phyloP scores from a whole-genome alignment of 2,797 vertebrate genomes.

The Denticeps clupeoides region DNA sequence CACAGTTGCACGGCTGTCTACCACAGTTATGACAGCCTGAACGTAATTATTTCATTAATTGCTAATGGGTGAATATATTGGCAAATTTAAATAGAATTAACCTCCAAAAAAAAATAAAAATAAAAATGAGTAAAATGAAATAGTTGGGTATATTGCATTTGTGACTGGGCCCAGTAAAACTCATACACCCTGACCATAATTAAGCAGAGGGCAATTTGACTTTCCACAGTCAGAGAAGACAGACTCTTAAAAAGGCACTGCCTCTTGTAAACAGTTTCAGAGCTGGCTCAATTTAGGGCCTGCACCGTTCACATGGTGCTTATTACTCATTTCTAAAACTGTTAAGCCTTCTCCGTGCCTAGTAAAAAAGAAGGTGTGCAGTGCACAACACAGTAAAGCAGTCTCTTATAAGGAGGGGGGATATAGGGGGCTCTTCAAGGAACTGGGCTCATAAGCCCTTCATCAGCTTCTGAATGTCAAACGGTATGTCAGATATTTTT shows the following conservation, averaged over 20 bases:
- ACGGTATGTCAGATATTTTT: constrained; percentile 30
- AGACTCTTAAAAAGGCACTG: constrained; percentile 28
- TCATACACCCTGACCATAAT: constrained; percentile 35
- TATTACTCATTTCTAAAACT: constrained; percentile 34
- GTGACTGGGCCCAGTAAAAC: constrained; percentile 28
- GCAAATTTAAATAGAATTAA: neutral
- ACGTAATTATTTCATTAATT: too few species aligned
- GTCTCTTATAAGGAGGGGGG: constrained; percentile 45
- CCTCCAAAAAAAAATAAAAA: neutral
- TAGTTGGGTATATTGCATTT: constrained; percentile 15
- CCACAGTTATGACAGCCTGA: too few species aligned
- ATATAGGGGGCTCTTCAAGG: neutral
- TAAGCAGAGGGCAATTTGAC: constrained; percentile 33
- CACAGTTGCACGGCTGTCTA: too few species aligned
- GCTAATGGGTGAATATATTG: too few species aligned
- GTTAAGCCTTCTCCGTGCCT: constrained; percentile 30
- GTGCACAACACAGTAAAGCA: constrained; percentile 51
- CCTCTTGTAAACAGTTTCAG: constrained; percentile 49
- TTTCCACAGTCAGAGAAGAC: constrained; percentile 24
- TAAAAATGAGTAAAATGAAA: constrained; percentile 15
- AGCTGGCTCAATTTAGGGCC: constrained; percentile 44
- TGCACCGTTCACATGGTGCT: constrained; percentile 44
- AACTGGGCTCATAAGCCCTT: constrained; percentile 17
- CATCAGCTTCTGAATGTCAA: constrained; percentile 30
- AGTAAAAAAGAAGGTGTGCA: constrained; percentile 49